Conservation (phyloP, 2,113 vertebrate genomes). For the Gallinago paraguaiae region DNA sequence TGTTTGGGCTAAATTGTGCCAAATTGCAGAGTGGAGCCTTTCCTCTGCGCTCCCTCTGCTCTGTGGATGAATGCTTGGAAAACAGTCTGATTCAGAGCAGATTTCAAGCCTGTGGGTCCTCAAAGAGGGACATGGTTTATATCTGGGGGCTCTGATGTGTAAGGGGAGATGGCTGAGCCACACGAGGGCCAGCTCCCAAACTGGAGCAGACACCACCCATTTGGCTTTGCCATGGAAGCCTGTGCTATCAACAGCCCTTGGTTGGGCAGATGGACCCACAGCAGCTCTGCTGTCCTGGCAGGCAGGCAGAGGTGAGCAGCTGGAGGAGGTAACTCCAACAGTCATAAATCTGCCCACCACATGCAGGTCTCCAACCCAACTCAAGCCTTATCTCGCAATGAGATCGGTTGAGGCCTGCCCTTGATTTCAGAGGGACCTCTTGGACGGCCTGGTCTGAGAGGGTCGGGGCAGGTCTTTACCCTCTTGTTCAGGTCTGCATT, state of each 20-base stretch:
- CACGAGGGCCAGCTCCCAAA: rapidly evolving
- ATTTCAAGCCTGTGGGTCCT: not conserved
- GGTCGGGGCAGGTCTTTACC: not conserved
- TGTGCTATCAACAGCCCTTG: not conserved
- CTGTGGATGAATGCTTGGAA: not conserved
- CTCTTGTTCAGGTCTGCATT: not conserved
- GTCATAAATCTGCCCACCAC: not conserved
- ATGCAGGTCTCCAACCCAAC: rapidly evolving
- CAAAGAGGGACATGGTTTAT: not conserved
- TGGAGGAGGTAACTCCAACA: not conserved
- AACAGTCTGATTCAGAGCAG: not conserved
- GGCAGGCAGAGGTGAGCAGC: not conserved
- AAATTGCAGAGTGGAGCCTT: not conserved
- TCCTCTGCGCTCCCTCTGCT: not conserved
- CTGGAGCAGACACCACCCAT: not conserved
- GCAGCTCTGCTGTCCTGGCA: not conserved
- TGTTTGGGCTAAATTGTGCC: not conserved
- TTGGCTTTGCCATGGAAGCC: not conserved
- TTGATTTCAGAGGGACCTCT: not conserved
- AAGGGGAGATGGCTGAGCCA: not conserved
- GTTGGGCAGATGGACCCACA: rapidly evolving
- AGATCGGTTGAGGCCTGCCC: rapidly evolving
- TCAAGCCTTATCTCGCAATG: not conserved
- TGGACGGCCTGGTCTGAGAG: not conserved
- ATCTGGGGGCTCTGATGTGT: not conserved